These are phyloP conservation scores for Cebidichthys violaceus DNA, from an alignment of 2,113 vertebrate species.

Conservation along the genomic window DNA sequence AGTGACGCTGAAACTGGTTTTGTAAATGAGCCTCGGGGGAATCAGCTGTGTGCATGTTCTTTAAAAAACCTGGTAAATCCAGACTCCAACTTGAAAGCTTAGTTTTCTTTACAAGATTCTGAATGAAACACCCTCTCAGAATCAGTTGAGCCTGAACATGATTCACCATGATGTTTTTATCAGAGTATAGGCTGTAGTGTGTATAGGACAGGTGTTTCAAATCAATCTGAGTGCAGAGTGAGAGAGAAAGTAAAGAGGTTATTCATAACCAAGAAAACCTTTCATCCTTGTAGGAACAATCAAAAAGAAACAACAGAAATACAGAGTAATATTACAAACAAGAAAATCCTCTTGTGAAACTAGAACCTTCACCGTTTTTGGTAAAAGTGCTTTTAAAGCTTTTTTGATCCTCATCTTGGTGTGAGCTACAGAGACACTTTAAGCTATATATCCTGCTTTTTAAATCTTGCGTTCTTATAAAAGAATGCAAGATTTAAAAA, in stretches of 20 bases:
- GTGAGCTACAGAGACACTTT: background rate
- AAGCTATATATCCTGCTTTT: too few species aligned
- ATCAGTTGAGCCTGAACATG: background rate
- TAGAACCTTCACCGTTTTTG: background rate
- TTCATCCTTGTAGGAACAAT: background rate
- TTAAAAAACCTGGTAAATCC: background rate
- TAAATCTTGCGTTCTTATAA: too few species aligned
- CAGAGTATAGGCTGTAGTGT: background rate
- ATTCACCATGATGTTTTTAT: background rate
- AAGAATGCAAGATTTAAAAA: background rate
- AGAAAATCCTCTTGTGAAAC: background rate
- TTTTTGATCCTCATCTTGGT: background rate
- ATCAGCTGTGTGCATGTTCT: slow-evolving; percentile 19
- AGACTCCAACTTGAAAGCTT: background rate
- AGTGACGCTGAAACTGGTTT: slow-evolving; percentile 10
- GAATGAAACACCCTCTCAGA: background rate
- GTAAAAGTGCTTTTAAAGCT: too few species aligned
- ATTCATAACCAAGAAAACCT: background rate
- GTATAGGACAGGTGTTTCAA: too few species aligned
- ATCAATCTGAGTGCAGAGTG: background rate
- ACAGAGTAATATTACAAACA: background rate
- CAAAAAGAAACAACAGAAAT: background rate
- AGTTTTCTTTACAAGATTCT: background rate
- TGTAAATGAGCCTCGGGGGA: slow-evolving; percentile 5
- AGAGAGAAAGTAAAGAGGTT: background rate